Evolutionary conservation across 2,797 vertebrate genomes (phyloP).

Genomic region (Myotis pilosus): DNA sequence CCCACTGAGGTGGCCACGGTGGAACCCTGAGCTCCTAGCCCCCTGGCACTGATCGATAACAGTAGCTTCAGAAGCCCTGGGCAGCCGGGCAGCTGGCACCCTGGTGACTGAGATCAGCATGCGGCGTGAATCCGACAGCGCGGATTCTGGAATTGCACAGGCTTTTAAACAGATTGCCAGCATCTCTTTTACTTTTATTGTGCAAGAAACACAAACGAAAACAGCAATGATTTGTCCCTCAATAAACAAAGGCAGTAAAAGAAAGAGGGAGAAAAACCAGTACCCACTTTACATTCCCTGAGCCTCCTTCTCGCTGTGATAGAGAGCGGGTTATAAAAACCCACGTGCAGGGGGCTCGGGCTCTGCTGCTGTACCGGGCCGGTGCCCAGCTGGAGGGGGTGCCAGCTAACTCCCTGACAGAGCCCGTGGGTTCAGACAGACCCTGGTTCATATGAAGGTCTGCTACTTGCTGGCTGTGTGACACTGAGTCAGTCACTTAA

Average conservation of each 20-base stretch:
- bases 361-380: rapidly evolving
- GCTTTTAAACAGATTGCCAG: slow-evolving; percentile 71
- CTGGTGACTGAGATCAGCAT: neutral
- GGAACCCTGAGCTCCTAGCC: neutral
- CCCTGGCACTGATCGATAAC: rapidly evolving
- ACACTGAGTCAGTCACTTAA: neutral
- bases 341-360: neutral
- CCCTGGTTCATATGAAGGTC: neutral
- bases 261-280: neutral
- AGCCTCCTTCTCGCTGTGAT: neutral
- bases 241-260: slow-evolving; percentile 71
- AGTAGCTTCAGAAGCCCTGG: neutral
- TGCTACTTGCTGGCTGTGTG: neutral
- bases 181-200: slow-evolving; percentile 73
- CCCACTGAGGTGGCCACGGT: rapidly evolving
- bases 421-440: neutral
- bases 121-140: neutral
- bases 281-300: neutral
- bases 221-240: slow-evolving; percentile 67
- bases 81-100: neutral
- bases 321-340: neutral
- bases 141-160: neutral
- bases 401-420: rapidly evolving
- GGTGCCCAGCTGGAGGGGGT: neutral
- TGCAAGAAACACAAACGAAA: slow-evolving; percentile 61